Evolutionary conservation across 35 echinoderm and acorn worm species (phyloP), one percentile per base, ranked within the genome.

Genomic region (Acanthaster planci): DNA sequence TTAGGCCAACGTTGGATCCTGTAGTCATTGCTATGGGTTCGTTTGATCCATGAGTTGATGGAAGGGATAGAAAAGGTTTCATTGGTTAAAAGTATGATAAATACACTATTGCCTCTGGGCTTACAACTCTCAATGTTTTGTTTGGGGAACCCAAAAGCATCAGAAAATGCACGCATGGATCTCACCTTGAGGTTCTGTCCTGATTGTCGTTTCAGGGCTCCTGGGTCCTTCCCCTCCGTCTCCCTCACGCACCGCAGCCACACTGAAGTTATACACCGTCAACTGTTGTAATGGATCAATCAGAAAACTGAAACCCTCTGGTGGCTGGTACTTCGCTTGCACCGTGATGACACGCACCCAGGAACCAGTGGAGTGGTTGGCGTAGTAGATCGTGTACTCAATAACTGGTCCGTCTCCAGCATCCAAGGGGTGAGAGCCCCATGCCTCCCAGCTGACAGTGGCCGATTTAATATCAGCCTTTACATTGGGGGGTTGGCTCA

Each of bases 241-340:
- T 8, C 91, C 91, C 37, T 84, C 64, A 32, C 90, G 81, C 2
- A 84, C 60, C 15, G 81, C 86, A 57, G 91, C 26, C 42, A 93
- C 86, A 88, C 58, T 84, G 37, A 88, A 79, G 0, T 0, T 50
- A 55, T 93, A 93, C 38, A 58, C 51, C 10, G 52, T 78, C 5
- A 67, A 8, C 17, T 12, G 76, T 15, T 38, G 36, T 35, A 78
- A 38, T 27, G 27, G 8, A 16, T 38, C 16, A 40, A 78, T 38
- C 76, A 38, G 15, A 26, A 67, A 67, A 22, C 60, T 67, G 60
- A n/a, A 67, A 16, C 17, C 8, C 31, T 9, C 60, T 26, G 1
- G 12, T n/a, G 60, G 31, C 31, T 16, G 16, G 21, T 67, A 9
- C 27, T 16, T 67, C 8, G 27, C n/a, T 67, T 0, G 31, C 60